Evolutionary conservation across 2,113 vertebrate species (phyloP), one percentile per base, ranked within the genome.

Genomic region (Ophthalmotilapia sp.): DNA sequence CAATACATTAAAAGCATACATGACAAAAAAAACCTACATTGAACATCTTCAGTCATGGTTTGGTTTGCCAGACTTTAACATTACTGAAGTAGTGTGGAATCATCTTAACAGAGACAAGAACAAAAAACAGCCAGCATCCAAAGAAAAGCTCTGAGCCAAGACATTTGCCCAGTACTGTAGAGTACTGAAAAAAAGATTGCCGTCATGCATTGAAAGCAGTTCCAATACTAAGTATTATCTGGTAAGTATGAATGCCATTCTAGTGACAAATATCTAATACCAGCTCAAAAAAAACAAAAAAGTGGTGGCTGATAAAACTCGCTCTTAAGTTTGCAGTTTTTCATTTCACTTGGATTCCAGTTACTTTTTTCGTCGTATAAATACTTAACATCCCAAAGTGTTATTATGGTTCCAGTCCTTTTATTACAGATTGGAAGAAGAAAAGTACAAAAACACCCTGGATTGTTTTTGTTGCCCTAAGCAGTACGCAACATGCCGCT

Each of bases 321-420:
- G 0, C 19, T 38, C 60, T 13, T 2, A 65, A 65, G 33, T 65
- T 38, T 38, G 10, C 17, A 65, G 10, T 2, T 65, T 65, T 65
- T 21, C 19, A 68, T 68, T 68, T 68, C 33, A 68, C 0, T 38
- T 65, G 4, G 6, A 7, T n/a, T 65, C 60, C 60, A 65, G 60
- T 65, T 65, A 7, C 31, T n/a, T 1, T 38, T 38, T 65, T 38
- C 0, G 1, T 13, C 3, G 0, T 13, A 68, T 38, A 68, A 68
- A 38, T 38, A 68, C 4, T 68, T 68, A 38, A 13, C 19, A 21
- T 21, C 33, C 33, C 33, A 68, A 68, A 68, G 33, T 21, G 4
- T 68, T 38, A 68, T 2, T 68, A 68, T 68, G 60, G 0, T 38
- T 65, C 19, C 60, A 65, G 60, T 21, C 33, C 33, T 38, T 68